Conservation (phyloP, 2,113 vertebrate genomes). For the Paedocypris sp. region DNA sequence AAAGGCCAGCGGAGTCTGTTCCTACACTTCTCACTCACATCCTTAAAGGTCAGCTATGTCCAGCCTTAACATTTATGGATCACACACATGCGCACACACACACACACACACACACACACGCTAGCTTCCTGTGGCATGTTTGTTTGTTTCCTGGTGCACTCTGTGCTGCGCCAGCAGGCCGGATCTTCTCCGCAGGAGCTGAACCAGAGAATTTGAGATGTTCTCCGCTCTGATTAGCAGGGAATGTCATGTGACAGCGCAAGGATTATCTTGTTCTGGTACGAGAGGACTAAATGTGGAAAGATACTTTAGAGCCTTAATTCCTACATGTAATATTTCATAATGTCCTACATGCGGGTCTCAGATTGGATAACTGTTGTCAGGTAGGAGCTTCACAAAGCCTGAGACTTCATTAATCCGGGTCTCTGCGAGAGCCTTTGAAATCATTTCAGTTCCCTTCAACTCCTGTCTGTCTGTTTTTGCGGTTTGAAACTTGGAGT, state of each 20-base stretch:
- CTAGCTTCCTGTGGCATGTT: constrained; percentile 11
- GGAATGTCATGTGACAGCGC: constrained; percentile 55
- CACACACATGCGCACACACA: constrained; percentile 8
- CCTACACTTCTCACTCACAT: constrained; percentile 23
- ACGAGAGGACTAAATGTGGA: constrained; percentile 49
- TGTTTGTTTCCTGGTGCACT: constrained; percentile 33
- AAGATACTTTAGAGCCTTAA: constrained; percentile 63
- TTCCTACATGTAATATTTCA: constrained; percentile 67
- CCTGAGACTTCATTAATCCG: constrained; percentile 59
- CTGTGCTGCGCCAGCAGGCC: constrained; percentile 17
- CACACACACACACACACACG: neutral
- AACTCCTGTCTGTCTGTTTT: constrained; percentile 25
- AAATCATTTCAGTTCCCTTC: constrained; percentile 48
- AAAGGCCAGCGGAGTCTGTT: constrained; percentile 21
- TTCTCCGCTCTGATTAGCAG: constrained; percentile 54
- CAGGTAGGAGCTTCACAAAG: constrained; percentile 58
- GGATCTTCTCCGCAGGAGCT: neutral
- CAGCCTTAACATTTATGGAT: neutral
- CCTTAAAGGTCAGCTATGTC: constrained; percentile 25
- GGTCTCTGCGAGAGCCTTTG: constrained; percentile 41
- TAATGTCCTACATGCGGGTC: constrained; percentile 56
- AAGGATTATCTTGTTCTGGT: constrained; percentile 62
- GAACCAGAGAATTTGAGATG: constrained; percentile 16
- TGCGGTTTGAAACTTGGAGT: constrained; percentile 24
- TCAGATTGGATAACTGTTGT: constrained; percentile 56